A percentile compares a stretch with the other conserved stretches of the same genome.
These are phyloP conservation scores for Leptinotarsa peninsularis DNA, from an alignment of 2,888 invertebrate genomes.

Conservation along the genomic window DNA sequence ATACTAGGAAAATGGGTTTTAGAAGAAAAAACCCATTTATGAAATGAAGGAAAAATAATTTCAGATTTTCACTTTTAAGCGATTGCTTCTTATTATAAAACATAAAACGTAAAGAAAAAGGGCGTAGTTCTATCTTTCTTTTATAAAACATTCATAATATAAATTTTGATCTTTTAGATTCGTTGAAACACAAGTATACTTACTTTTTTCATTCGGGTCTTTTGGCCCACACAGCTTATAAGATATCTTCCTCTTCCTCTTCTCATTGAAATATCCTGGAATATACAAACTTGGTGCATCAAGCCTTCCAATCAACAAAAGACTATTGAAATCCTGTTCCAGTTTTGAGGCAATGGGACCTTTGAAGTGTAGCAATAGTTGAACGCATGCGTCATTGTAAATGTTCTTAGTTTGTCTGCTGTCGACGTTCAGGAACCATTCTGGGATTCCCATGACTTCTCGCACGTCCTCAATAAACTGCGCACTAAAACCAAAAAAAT, in stretches of 20 bases:
- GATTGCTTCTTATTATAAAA: no score
- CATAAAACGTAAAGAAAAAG: no score
- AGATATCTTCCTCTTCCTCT: conserved; percentile 77
- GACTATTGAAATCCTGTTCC: conserved; percentile 82
- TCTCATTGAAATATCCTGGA: conserved; percentile 79
- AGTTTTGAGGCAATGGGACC: conserved; percentile 82
- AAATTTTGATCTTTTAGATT: no score
- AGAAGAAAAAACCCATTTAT: no score
- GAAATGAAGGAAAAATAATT: no score
- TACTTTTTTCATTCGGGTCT: conserved; percentile 79
- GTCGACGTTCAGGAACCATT: conserved; percentile 91
- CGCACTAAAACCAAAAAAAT: conserved; percentile 70
- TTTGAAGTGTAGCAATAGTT: conserved; percentile 88
- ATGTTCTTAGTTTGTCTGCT: conserved; percentile 81
- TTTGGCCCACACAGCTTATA: conserved; percentile 82
- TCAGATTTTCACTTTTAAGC: no score
- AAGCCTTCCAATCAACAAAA: conserved; percentile 80
- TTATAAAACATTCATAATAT: no score
- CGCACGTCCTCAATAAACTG: conserved; percentile 87
- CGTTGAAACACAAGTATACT: conserved; percentile 25
- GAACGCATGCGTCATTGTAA: conserved; percentile 84
- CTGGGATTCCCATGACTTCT: conserved; percentile 85
- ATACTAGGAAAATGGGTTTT: no score
- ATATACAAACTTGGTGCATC: conserved; percentile 81
- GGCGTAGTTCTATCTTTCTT: no score